Conservation (phyloP, 2,113 vertebrate species). For the Notarius lentiginosus region DNA sequence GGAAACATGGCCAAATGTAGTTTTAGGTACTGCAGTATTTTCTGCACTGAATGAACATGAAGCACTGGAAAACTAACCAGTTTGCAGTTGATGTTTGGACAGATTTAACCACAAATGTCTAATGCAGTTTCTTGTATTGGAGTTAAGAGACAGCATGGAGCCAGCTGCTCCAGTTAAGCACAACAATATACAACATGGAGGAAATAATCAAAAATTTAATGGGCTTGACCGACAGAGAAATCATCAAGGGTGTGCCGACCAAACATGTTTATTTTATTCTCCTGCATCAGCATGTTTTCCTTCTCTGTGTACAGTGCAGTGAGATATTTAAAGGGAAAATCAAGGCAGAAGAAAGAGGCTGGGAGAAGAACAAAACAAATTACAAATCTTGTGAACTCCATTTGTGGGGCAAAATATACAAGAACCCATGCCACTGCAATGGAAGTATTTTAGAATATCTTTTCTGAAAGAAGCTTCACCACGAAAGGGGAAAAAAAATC, state of each 20-base stretch:
- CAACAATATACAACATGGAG: constrained; percentile 70
- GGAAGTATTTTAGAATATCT: not conserved
- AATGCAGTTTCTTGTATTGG: constrained; percentile 41
- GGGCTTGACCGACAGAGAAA: constrained; percentile 81
- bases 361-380: not conserved
- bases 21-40: not conserved
- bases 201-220: constrained; percentile 86
- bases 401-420: not conserved
- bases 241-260: constrained; percentile 82
- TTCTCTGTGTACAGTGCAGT: constrained; percentile 60
- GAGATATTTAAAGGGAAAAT: not conserved
- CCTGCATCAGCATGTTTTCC: constrained; percentile 71
- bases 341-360: constrained; percentile 38
- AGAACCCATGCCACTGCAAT: not conserved
- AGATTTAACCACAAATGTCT: constrained; percentile 50
- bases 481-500: not conserved
- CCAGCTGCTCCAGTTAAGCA: constrained; percentile 45
- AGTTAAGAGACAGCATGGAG: constrained; percentile 53
- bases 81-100: constrained; percentile 39
- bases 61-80: constrained; percentile 22
- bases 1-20: not conserved
- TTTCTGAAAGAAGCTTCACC: not conserved
- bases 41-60: not conserved
- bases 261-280: constrained; percentile 76
- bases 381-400: not conserved